These are phyloP conservation scores for Lapara coniferarum DNA, from an alignment of 2,888 invertebrate genomes.

Conservation along the genomic window DNA sequence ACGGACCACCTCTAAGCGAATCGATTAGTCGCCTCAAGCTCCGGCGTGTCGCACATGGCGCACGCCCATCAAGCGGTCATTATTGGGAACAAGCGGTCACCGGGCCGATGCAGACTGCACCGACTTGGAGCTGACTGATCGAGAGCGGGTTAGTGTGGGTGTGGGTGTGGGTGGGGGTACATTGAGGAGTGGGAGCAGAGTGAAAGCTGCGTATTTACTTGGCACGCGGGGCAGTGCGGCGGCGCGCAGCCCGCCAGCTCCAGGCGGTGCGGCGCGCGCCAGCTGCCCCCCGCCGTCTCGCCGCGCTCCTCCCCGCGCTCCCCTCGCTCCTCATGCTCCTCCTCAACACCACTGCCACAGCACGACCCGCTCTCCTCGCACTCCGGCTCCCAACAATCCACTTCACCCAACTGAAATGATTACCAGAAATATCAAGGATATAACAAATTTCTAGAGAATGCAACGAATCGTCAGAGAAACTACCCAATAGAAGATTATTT, in stretches of 20 bases:
- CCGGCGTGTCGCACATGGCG: conserved; percentile 16
- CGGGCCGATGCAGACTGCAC: background rate
- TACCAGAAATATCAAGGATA: too few species aligned
- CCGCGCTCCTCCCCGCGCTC: conserved; percentile 75
- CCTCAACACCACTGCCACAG: conserved; percentile 87
- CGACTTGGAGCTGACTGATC: background rate
- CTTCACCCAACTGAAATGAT: conserved; percentile 88
- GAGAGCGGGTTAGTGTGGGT: conserved; percentile 12
- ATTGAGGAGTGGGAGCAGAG: background rate
- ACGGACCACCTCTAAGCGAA: conserved; percentile 42
- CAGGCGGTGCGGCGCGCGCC: conserved; percentile 85
- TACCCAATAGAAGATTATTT: too few species aligned
- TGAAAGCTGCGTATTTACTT: conserved; percentile 57
- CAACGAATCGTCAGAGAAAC: too few species aligned
- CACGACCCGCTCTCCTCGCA: conserved; percentile 90
- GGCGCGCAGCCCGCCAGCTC: conserved; percentile 87
- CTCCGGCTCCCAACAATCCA: conserved; percentile 94
- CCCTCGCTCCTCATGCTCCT: conserved; percentile 85
- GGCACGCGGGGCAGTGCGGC: conserved; percentile 86
- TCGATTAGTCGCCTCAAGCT: conserved; percentile 27
- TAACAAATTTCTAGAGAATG: too few species aligned
- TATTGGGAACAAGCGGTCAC: conserved; percentile 24
- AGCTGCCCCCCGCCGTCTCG: conserved; percentile 83
- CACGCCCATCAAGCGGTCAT: conserved; percentile 15
- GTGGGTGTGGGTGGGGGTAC: background rate